phyloP scores from a whole-genome alignment of 2,797 vertebrate species.

The Galaxias olidus region DNA sequence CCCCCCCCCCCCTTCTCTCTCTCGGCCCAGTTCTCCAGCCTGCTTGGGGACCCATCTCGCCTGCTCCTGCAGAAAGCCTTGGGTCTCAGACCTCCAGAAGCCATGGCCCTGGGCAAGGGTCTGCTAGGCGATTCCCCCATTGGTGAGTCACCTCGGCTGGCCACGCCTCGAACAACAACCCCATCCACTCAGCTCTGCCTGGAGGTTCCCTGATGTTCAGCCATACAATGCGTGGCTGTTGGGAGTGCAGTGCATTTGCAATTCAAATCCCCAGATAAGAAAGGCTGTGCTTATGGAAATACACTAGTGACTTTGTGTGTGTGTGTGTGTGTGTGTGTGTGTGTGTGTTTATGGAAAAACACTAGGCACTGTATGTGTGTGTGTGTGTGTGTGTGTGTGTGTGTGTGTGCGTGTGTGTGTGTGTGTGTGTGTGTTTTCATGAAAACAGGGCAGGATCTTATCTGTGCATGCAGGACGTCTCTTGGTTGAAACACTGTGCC shows the following conservation, averaged over 20 bases:
- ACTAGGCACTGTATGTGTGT: slow-evolving; percentile 16
- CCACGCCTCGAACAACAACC: slow-evolving; percentile 1
- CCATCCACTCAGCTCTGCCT: background rate
- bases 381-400: slow-evolving; percentile 1
- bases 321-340: background rate
- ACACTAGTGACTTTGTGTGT: slow-evolving; percentile 16
- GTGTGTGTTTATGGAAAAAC: slow-evolving; percentile 4
- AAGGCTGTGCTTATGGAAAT: slow-evolving; percentile 45
- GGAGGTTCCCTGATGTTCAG: slow-evolving; percentile 7
- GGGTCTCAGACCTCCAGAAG: slow-evolving; percentile 78
- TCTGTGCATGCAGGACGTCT: slow-evolving; percentile 21
- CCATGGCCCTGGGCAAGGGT: slow-evolving; percentile 79
- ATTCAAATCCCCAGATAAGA: slow-evolving; percentile 57
- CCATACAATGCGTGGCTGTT: slow-evolving; percentile 17
- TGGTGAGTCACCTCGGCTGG: slow-evolving; percentile 70
- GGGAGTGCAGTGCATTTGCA: slow-evolving; percentile 53
- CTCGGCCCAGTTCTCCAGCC: slow-evolving; percentile 79
- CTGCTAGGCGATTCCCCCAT: slow-evolving; percentile 88
- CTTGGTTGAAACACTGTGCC: slow-evolving; percentile 49
- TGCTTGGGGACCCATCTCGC: slow-evolving; percentile 89
- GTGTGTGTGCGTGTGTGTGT: slow-evolving; percentile 12
- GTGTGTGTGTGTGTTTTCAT: slow-evolving; percentile 6
- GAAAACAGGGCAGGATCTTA: slow-evolving; percentile 23
- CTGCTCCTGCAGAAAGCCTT: slow-evolving; percentile 87
- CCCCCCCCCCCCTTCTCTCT: background rate